Conservation (phyloP, 1,140 invertebrate species). For the Homalodisca vitripennis region DNA sequence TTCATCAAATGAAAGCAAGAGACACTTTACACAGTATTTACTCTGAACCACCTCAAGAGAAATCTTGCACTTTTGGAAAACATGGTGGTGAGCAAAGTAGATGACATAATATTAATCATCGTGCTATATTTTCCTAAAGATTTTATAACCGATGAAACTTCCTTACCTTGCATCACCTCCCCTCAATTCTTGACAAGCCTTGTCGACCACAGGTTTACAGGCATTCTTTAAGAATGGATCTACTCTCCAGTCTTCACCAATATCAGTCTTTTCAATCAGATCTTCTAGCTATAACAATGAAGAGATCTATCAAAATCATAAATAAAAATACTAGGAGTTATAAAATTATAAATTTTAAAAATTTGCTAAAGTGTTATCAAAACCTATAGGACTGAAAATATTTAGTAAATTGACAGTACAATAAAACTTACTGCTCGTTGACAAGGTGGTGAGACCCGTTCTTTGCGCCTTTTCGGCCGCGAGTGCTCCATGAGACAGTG, state of each 20-base stretch:
- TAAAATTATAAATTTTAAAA: too few species aligned
- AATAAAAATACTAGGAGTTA: too few species aligned
- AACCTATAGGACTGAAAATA: too few species aligned
- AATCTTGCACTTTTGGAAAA: too few species aligned
- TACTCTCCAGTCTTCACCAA: conserved; percentile 87
- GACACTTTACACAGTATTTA: too few species aligned
- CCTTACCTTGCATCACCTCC: conserved; percentile 43
- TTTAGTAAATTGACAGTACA: conserved; percentile 16
- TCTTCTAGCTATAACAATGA: conserved; percentile 72
- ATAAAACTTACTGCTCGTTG: conserved; percentile 62
- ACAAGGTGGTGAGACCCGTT: conserved; percentile 64
- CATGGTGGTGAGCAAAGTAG: too few species aligned
- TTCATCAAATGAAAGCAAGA: too few species aligned
- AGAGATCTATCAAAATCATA: too few species aligned
- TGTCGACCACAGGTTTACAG: conserved; percentile 79
- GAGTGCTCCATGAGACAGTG: conserved; percentile 96
- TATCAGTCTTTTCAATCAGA: conserved; percentile 77
- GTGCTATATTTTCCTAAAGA: not conserved
- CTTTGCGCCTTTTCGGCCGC: conserved; percentile 57
- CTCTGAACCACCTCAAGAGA: too few species aligned
- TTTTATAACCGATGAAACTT: not conserved
- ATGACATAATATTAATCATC: too few species aligned
- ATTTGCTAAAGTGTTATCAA: too few species aligned
- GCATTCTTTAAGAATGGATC: conserved; percentile 85
- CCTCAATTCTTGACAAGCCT: conserved; percentile 59